Conservation (phyloP, 2,113 vertebrate species). For the Pardalotus punctatus region DNA sequence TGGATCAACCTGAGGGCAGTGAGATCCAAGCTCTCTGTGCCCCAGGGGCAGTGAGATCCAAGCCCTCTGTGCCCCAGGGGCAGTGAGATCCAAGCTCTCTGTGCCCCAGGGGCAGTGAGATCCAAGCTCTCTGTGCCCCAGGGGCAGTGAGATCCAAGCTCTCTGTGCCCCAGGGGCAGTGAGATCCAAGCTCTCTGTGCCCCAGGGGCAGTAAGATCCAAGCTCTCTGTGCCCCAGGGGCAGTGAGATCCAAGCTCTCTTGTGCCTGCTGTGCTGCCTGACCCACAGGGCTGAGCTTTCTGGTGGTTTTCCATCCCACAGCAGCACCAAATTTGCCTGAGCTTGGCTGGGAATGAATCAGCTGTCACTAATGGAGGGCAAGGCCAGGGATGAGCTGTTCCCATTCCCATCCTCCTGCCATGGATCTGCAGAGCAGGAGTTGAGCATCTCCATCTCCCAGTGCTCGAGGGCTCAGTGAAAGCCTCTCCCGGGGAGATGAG, state of each 20-base stretch:
- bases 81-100: not conserved
- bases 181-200: no score
- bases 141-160: no score
- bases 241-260: not conserved
- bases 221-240: not conserved
- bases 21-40: no score
- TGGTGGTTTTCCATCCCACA: not conserved
- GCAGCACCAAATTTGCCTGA: not conserved
- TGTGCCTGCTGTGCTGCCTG: not conserved
- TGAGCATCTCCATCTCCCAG: not conserved
- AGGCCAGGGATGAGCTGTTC: not conserved
- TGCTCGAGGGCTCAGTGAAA: not conserved
- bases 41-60: no score
- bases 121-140: no score
- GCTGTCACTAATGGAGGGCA: not conserved
- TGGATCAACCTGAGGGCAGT: no score
- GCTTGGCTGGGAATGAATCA: not conserved
- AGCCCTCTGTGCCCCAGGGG: not conserved
- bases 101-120: no score
- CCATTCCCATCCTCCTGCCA: not conserved
- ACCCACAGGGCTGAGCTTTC: not conserved
- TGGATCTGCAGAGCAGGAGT: not conserved
- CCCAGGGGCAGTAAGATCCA: not conserved
- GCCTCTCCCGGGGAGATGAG: conserved; percentile 5
- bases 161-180: no score